Percentiles rank a stretch among this genome's conserved stretches.
These are phyloP conservation scores for Hymenopus coronatus DNA, from an alignment of 2,888 invertebrate genomes.

Conservation along the genomic window DNA sequence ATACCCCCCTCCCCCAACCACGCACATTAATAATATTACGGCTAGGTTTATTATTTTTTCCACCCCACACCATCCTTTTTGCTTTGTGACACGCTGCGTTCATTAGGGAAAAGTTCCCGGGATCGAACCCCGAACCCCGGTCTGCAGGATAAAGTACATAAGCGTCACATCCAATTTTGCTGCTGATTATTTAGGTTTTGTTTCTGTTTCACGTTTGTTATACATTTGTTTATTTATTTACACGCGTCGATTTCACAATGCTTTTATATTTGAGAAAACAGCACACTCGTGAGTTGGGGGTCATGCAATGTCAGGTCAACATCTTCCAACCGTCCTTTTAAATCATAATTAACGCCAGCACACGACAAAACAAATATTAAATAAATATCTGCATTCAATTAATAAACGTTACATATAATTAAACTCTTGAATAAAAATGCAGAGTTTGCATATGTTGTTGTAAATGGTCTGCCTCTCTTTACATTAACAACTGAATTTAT, in stretches of 20 bases:
- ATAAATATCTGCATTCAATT: background rate
- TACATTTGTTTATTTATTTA: background rate
- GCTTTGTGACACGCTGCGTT: background rate
- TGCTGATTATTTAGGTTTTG: background rate
- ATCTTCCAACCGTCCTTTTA: background rate
- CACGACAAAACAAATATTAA: background rate
- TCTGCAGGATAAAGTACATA: background rate
- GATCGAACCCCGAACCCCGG: background rate
- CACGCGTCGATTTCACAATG: background rate
- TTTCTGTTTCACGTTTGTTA: background rate
- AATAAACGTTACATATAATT: background rate
- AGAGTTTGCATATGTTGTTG: background rate
- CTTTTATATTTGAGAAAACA: background rate
- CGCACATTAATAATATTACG: background rate
- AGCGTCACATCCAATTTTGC: background rate
- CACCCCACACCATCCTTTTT: background rate
- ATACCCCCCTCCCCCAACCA: background rate
- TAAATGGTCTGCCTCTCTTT: background rate
- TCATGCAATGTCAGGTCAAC: background rate
- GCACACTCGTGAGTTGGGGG: background rate
- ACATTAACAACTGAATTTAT: background rate
- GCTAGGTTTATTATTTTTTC: background rate
- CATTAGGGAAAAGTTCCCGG: background rate
- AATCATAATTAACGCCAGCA: background rate
- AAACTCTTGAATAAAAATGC: background rate